Conservation (phyloP, 2,888 invertebrate species). For the Caenorhabditis sp. region DNA sequence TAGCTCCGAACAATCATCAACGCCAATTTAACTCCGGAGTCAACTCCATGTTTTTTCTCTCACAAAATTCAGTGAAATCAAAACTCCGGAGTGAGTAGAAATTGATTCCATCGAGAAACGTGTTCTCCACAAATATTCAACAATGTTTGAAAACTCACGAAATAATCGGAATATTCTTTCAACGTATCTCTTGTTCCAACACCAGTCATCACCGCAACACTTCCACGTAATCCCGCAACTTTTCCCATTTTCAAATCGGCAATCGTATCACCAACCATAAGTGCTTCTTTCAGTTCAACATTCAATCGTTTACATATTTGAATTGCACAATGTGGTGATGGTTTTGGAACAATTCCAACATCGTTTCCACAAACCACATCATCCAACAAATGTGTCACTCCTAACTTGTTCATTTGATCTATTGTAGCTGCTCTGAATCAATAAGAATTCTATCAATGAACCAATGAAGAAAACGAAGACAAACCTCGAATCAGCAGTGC, state of each 20-base stretch:
- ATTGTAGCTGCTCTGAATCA: conserved; percentile 59
- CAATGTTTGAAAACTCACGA: conserved; percentile 44
- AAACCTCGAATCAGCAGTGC: conserved; percentile 72
- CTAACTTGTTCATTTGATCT: conserved; percentile 58
- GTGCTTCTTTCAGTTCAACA: conserved; percentile 66
- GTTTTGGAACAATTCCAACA: conserved; percentile 72
- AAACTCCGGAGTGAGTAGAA: background rate
- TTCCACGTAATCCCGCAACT: conserved; percentile 72
- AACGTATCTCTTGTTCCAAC: conserved; percentile 66
- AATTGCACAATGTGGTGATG: conserved; percentile 72
- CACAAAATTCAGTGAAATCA: too few species aligned
- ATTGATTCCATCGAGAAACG: background rate
- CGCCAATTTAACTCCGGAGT: too few species aligned
- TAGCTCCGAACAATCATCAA: too few species aligned
- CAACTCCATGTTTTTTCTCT: too few species aligned
- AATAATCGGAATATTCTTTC: conserved; percentile 65
- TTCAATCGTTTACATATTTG: conserved; percentile 65
- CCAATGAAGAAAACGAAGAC: background rate
- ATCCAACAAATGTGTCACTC: conserved; percentile 67
- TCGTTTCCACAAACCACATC: conserved; percentile 74
- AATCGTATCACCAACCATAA: conserved; percentile 73
- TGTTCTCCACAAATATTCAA: conserved; percentile 30
- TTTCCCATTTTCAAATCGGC: conserved; percentile 73
- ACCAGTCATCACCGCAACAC: conserved; percentile 73
- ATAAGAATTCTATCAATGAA: background rate